These are phyloP conservation scores for Crocodylus rhombifer DNA, from an alignment of 2,797 vertebrate genomes.

Conservation along the genomic window DNA sequence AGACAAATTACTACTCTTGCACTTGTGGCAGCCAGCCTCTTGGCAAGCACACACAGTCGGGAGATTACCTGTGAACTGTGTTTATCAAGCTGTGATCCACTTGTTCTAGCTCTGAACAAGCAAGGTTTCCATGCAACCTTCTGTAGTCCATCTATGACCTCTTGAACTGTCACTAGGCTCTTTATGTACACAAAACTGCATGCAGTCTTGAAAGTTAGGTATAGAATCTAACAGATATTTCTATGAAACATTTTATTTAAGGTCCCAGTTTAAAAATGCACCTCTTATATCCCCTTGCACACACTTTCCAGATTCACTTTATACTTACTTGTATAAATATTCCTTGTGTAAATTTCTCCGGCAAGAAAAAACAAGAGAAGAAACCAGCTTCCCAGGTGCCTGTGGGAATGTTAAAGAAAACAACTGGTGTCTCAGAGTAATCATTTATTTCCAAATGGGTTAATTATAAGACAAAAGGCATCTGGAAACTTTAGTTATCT, in stretches of 20 bases:
- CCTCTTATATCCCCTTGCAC: not conserved
- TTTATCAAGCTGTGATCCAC: not conserved
- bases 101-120: not conserved
- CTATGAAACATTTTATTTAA: not conserved
- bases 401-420: not conserved
- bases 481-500: not conserved
- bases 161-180: not conserved
- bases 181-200: not conserved
- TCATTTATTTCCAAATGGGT: not conserved
- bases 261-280: not conserved
- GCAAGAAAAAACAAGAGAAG: not conserved
- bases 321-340: not conserved
- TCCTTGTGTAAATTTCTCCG: not conserved
- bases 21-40: not conserved
- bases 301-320: not conserved
- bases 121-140: not conserved
- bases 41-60: accelerated
- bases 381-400: not conserved
- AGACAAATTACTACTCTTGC: not conserved
- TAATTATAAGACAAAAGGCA: not conserved
- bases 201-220: not conserved
- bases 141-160: not conserved
- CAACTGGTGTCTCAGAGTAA: not conserved
- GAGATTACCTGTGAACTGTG: not conserved
- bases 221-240: not conserved